Percentiles rank a stretch among this genome's conserved stretches.
phyloP scores from a whole-genome alignment of 2,113 vertebrate genomes.

The Microcebus griseorufus region DNA sequence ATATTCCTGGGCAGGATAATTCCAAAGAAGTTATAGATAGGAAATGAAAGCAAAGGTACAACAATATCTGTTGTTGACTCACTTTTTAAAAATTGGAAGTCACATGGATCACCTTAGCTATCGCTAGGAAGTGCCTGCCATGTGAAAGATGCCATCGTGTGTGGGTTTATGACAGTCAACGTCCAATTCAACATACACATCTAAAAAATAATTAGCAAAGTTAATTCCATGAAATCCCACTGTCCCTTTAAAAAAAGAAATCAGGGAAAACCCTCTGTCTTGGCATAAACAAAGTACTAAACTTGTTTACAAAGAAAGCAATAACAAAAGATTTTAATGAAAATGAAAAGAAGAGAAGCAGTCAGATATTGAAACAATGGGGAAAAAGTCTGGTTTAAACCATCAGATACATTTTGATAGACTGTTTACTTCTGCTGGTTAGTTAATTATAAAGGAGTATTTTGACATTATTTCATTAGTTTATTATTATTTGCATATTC shows the following conservation, averaged over 20 bases:
- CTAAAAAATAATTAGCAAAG: neutral
- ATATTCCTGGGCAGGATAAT: neutral
- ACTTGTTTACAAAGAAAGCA: neutral
- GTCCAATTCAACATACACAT: conserved; percentile 21
- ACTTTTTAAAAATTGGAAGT: neutral
- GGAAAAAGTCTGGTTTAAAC: neutral
- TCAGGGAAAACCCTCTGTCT: neutral
- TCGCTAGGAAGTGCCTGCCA: neutral
- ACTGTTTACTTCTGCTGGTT: neutral
- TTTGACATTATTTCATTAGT: neutral
- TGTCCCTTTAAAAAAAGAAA: neutral
- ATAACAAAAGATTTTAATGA: neutral
- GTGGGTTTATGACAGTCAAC: neutral
- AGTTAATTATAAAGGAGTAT: neutral
- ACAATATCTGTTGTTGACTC: neutral
- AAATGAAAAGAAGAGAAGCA: neutral
- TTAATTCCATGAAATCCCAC: neutral
- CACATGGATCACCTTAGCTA: neutral
- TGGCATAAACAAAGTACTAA: neutral
- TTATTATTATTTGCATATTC: neutral
- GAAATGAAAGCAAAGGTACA: neutral
- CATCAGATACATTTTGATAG: neutral
- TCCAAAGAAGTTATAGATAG: neutral
- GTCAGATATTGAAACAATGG: neutral
- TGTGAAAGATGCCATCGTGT: neutral